Base-by-base conservation (phyloP, 2,113 vertebrate genomes). In the Chaenogobius annularis region DNA sequence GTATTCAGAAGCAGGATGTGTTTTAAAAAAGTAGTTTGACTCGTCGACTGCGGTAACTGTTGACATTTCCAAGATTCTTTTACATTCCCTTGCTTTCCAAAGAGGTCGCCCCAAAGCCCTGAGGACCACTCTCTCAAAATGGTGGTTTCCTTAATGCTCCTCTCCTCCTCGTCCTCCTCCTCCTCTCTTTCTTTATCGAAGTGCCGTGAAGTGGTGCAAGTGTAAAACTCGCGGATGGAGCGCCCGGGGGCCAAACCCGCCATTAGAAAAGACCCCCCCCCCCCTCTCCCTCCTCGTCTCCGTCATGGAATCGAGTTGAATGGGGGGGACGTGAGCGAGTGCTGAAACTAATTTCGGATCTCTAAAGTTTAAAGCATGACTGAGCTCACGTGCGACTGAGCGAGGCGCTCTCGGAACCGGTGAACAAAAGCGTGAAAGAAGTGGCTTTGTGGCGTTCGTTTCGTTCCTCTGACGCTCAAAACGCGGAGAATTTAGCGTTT, bases 301-400 rank as follows among this genome's bases (percentile, higher is more conserved):
- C 74, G 85, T 66, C 85, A 88, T 91, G n/a, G n/a, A 85, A 89
- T 86, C 62, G 84, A 84, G 65, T n/a, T 87, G 83, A 87, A 89
- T 85, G 68, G 86, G 85, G 68, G 86, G 26, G 4, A 79, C 71
- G 72, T 80, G 88, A 85, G 82, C 74, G 89, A 87, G 83, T 64
- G 85, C 78, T 86, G 85, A 72, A n/a, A 84, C 83, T 83, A 77
- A 90, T 92, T n/a, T 90, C 74, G 68, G 75, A 72, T 91, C 81
- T 83, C 81, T 83, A 83, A 87, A 75, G 70, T 87, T 31, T 83
- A 54, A 83, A 87, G 91, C 90, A 68, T 89, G 89, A 90, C 84
- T 90, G 87, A 88, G 84, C 87, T 91, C 83, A 88, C 89, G 73
- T 89, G 88, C 87, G 79, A 77, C 66, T 47, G 77, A 73, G 40